Percentiles rank a stretch among this genome's conserved stretches.
Evolutionary conservation across 2,113 vertebrate species (phyloP).

Genomic region (Setophaga coronata): DNA sequence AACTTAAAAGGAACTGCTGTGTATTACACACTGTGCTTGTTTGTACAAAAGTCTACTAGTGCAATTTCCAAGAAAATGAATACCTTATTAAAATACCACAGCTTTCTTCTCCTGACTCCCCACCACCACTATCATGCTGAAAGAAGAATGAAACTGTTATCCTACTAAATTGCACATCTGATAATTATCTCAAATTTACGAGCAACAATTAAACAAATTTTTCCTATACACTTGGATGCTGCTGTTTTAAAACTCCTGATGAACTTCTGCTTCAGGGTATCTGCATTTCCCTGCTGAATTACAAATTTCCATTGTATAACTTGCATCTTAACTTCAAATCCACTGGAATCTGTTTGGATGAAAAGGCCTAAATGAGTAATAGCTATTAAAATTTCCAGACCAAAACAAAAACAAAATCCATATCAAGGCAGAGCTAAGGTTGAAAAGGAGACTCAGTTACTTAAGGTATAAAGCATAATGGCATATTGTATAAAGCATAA

Average conservation of each 20-base stretch:
- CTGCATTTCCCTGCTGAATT: not conserved
- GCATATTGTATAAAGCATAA: slow-evolving; percentile 7
- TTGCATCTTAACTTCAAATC: not conserved
- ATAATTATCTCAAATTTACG: not conserved
- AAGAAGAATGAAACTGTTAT: not conserved
- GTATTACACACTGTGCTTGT: not conserved
- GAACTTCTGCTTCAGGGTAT: not conserved
- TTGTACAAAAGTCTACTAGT: not conserved
- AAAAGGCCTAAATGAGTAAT: slow-evolving; percentile 13
- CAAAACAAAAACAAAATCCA: slow-evolving; percentile 43
- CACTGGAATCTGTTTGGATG: not conserved
- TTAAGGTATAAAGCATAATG: not conserved
- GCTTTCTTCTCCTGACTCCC: not conserved
- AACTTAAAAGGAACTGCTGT: not conserved
- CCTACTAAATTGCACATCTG: not conserved
- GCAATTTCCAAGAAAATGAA: not conserved
- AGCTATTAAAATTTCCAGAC: slow-evolving; percentile 51
- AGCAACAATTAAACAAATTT: not conserved
- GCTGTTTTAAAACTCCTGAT: not conserved
- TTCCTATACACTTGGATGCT: not conserved
- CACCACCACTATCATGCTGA: not conserved
- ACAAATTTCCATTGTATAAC: not conserved
- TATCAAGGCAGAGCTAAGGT: not conserved
- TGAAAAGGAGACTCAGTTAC: not conserved
- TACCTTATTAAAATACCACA: not conserved